A percentile compares a stretch with the other conserved stretches of the same genome.
Conservation (phyloP, 2,888 invertebrate species). For the Dicroscelio sp. region DNA sequence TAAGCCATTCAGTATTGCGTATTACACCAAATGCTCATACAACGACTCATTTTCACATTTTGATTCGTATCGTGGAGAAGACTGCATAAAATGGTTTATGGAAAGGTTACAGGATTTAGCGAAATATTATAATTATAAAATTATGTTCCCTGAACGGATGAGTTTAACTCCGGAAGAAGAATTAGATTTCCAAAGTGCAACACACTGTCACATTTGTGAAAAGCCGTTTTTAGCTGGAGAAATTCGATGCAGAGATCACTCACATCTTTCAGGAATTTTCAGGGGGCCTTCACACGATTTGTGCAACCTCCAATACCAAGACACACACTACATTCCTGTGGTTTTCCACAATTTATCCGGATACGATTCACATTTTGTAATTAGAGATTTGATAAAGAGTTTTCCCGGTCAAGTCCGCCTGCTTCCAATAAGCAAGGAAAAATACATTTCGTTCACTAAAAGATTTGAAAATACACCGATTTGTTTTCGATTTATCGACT, state of each 20-base stretch:
- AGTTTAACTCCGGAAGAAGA: conserved; percentile 11
- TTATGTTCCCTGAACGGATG: not conserved
- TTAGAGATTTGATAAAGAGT: not conserved
- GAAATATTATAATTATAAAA: not conserved
- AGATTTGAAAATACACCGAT: not conserved
- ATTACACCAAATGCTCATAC: conserved; percentile 3
- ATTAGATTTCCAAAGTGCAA: not conserved
- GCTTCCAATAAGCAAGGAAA: conserved; percentile 70
- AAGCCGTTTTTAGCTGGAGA: not conserved
- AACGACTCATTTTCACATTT: conserved; percentile 16
- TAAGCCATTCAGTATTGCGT: conserved; percentile 13
- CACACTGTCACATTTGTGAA: conserved; percentile 58
- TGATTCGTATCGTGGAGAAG: not conserved
- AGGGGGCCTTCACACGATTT: not conserved
- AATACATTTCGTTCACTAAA: conserved; percentile 35
- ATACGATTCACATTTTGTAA: conserved; percentile 53
- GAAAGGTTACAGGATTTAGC: conserved; percentile 19
- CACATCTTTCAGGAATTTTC: not conserved
- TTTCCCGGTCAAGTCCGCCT: not conserved
- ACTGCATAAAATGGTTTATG: conserved; percentile 36
- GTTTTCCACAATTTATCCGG: conserved; percentile 40
- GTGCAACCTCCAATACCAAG: conserved; percentile 34
- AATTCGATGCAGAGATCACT: not conserved
- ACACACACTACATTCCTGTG: conserved; percentile 5
- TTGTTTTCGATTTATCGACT: conserved; percentile 35